A percentile compares a stretch with the other conserved stretches of the same genome.
phyloP scores from a whole-genome alignment of 2,888 invertebrate genomes.

The Willowsia nigromaculata region DNA sequence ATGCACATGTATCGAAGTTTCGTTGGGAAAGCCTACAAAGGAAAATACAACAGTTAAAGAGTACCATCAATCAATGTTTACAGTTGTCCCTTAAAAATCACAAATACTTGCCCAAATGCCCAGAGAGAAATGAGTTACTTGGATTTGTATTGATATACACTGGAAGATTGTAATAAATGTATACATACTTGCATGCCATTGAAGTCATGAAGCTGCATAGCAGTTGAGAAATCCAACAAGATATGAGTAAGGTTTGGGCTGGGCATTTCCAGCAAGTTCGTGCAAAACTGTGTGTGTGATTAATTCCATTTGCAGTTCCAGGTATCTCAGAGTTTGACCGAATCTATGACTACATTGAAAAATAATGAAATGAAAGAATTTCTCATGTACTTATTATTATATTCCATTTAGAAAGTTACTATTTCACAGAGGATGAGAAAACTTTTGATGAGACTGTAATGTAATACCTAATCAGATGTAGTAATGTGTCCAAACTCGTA shows the following conservation, averaged over 20 bases:
- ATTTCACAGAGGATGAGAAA: background rate
- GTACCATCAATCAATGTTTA: too few species aligned
- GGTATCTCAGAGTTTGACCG: slow-evolving; percentile 92
- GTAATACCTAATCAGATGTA: slow-evolving; percentile 88
- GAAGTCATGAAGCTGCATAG: slow-evolving; percentile 99
- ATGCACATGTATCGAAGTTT: slow-evolving; percentile 97
- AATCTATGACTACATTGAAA: slow-evolving; percentile 86
- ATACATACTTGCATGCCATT: slow-evolving; percentile 89
- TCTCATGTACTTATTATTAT: too few species aligned
- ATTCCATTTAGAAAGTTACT: too few species aligned
- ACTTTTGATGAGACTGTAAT: background rate
- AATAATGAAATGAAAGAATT: background rate
- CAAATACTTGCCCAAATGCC: too few species aligned
- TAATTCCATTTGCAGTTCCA: slow-evolving; percentile 96
- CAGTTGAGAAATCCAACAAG: slow-evolving; percentile 98
- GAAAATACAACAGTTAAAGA: slow-evolving; percentile 9
- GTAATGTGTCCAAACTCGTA: slow-evolving; percentile 90
- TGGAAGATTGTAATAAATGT: background rate
- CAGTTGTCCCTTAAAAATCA: too few species aligned
- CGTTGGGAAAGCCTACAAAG: slow-evolving; percentile 94
- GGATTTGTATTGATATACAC: too few species aligned
- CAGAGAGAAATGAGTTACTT: too few species aligned
- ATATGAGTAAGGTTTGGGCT: slow-evolving; percentile 97
- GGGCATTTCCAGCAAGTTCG: slow-evolving; percentile 96
- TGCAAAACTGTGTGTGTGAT: slow-evolving; percentile 98